Evolutionary conservation across 2,888 invertebrate species (phyloP).

Genomic region (Tipula vernalis): DNA sequence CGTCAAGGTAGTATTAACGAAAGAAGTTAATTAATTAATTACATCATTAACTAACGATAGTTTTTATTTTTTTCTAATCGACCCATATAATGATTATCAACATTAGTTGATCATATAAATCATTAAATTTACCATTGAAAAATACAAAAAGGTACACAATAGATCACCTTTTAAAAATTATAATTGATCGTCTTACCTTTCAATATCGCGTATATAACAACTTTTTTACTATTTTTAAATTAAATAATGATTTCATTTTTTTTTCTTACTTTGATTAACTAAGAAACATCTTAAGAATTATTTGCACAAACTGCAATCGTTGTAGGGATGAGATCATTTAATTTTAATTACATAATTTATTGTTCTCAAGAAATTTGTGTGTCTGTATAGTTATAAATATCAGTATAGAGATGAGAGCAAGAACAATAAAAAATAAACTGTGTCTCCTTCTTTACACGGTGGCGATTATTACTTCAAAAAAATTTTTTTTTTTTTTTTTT

Average conservation of each 20-base stretch:
- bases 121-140: not conserved
- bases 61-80: not conserved
- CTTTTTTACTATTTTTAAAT: not conserved
- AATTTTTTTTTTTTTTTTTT: not conserved
- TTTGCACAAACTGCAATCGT: not conserved
- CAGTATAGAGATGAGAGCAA: not conserved
- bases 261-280: not conserved
- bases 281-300: not conserved
- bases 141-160: not conserved
- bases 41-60: not conserved
- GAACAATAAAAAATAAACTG: not conserved
- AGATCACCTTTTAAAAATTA: not conserved
- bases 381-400: not conserved
- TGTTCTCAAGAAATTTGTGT: not conserved
- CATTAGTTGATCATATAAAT: not conserved
- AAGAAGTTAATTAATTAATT: constrained; percentile 4
- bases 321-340: not conserved
- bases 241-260: not conserved
- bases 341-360: not conserved
- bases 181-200: not conserved
- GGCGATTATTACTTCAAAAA: not conserved
- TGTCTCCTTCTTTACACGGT: not conserved
- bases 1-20: not conserved
- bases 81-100: constrained; percentile 4
- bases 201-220: not conserved